A percentile compares a stretch with the other conserved stretches of the same genome.
These are phyloP conservation scores for Willisornis vidua DNA, from an alignment of 2,113 vertebrate species.

Conservation along the genomic window DNA sequence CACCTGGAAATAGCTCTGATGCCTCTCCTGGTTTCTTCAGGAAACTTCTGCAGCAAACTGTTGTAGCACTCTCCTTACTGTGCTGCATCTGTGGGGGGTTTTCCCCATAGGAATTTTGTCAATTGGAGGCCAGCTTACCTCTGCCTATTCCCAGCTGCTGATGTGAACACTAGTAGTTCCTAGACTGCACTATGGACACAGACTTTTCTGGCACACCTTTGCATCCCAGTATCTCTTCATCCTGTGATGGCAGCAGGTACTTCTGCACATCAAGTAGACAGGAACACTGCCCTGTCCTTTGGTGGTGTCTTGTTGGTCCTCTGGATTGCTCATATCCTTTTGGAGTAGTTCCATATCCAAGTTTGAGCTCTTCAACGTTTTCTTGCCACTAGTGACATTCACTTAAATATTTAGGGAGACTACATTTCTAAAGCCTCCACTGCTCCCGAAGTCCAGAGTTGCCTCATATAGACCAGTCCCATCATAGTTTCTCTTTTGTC, in stretches of 20 bases:
- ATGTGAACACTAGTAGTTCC: not conserved
- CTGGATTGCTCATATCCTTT: not conserved
- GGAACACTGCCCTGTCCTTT: not conserved
- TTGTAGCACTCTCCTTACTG: not conserved
- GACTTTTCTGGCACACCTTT: not conserved
- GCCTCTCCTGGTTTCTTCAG: not conserved
- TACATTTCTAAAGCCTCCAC: not conserved
- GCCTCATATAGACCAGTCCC: not conserved
- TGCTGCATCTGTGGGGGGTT: not conserved
- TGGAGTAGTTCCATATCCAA: not conserved
- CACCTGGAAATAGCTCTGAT: not conserved
- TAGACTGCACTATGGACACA: not conserved
- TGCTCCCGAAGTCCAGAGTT: not conserved
- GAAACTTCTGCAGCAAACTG: not conserved
- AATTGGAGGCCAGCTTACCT: not conserved
- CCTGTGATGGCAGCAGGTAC: not conserved
- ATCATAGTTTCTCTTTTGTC: not conserved
- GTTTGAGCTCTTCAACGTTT: not conserved
- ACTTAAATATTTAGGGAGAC: not conserved
- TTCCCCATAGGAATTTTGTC: not conserved
- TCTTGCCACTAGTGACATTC: not conserved
- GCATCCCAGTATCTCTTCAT: accelerated
- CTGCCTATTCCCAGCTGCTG: not conserved
- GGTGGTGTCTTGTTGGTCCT: not conserved
- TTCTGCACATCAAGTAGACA: not conserved